Percentiles rank a stretch among this genome's conserved stretches.
Conservation (phyloP, 2,113 vertebrate species). For the human (Homo sapiens) region GRCh38 chr9:15378501-15379000, state of each 20-base stretch:
- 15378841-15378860: too few species aligned
- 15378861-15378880: too few species aligned
- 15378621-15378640: not conserved
- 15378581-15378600: not conserved
- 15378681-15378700: not conserved
- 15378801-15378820: too few species aligned
- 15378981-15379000: too few species aligned
- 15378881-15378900: too few species aligned
- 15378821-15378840: too few species aligned
- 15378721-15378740: not conserved
- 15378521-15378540: not conserved
- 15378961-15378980: too few species aligned
- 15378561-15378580: not conserved
- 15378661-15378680: not conserved
- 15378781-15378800: too few species aligned
- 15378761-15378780: too few species aligned
- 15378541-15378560: not conserved
- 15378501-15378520: not conserved
- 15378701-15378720: not conserved
- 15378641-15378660: not conserved
- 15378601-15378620: not conserved
- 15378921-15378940: too few species aligned
- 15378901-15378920: too few species aligned
- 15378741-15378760: not conserved
- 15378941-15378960: too few species aligned